These are phyloP conservation scores for Acanthosoma haemorrhoidale DNA, from an alignment of 2,888 invertebrate genomes.

Conservation along the genomic window DNA sequence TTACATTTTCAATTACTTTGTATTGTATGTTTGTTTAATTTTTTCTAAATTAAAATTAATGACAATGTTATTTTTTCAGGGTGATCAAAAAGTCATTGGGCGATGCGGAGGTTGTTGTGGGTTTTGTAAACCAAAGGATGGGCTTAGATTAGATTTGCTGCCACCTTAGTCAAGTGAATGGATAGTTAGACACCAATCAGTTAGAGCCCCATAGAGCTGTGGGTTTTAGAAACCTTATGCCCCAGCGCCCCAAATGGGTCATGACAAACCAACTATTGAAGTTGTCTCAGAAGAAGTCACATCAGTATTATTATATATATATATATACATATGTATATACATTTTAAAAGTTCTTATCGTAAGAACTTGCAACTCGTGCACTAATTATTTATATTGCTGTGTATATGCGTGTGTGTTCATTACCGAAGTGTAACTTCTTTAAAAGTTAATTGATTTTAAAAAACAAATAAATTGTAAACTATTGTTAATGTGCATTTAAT, in stretches of 20 bases:
- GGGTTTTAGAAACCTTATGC: neutral
- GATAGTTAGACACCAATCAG: neutral
- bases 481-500: neutral
- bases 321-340: neutral
- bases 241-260: slow-evolving; percentile 20
- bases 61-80: slow-evolving; percentile 49
- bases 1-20: no score
- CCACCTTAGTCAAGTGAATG: slow-evolving; percentile 38
- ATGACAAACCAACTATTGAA: slow-evolving; percentile 16
- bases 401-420: neutral
- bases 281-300: slow-evolving; percentile 21
- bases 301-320: slow-evolving; percentile 27
- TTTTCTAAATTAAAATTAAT: no score
- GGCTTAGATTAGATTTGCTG: slow-evolving; percentile 42
- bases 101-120: slow-evolving; percentile 72
- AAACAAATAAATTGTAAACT: neutral
- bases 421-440: neutral
- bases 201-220: slow-evolving; percentile 11
- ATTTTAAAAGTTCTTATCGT: neutral
- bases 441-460: neutral
- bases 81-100: slow-evolving; percentile 55
- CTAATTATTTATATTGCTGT: slow-evolving; percentile 6
- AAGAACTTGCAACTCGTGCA: neutral
- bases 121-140: slow-evolving; percentile 49
- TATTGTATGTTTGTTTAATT: no score